Conservation (phyloP, 2,888 invertebrate genomes). For the Eupithecia pulchellata region DNA sequence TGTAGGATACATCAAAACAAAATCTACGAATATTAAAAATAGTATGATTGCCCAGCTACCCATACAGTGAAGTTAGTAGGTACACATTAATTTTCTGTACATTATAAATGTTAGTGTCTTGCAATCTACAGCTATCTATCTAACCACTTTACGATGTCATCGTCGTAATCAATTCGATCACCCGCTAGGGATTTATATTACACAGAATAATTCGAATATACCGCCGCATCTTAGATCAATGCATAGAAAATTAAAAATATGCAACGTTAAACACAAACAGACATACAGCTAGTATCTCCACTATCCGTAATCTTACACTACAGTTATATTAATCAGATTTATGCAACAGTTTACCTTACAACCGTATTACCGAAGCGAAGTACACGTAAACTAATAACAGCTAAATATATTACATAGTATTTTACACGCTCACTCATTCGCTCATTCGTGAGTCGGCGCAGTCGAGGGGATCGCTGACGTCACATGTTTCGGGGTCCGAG, state of each 20-base stretch:
- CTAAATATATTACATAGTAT: constrained; percentile 64
- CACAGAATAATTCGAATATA: constrained; percentile 54
- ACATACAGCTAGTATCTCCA: constrained; percentile 64
- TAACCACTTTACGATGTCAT: constrained; percentile 66
- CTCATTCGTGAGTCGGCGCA: constrained; percentile 14
- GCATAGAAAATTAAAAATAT: constrained; percentile 55
- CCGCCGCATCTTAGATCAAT: constrained; percentile 50
- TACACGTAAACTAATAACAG: constrained; percentile 68
- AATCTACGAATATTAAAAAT: constrained; percentile 77
- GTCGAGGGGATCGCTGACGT: constrained; percentile 11
- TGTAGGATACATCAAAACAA: constrained; percentile 67
- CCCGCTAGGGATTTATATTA: constrained; percentile 61
- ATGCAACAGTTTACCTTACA: constrained; percentile 80
- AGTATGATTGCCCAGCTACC: constrained; percentile 84
- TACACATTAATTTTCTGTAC: constrained; percentile 75
- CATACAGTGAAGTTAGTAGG: constrained; percentile 80
- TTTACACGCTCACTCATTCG: constrained; percentile 8
- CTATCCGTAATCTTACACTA: constrained; percentile 76
- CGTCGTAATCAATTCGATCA: constrained; percentile 54
- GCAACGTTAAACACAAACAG: constrained; percentile 57
- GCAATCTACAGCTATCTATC: constrained; percentile 73
- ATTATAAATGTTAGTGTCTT: constrained; percentile 71
- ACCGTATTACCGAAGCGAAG: constrained; percentile 78
- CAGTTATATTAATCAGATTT: constrained; percentile 82
- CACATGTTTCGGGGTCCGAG: constrained; percentile 41